Evolutionary conservation across 2,113 vertebrate genomes (phyloP).

Genomic region (Thinocorus orbignyianus): DNA sequence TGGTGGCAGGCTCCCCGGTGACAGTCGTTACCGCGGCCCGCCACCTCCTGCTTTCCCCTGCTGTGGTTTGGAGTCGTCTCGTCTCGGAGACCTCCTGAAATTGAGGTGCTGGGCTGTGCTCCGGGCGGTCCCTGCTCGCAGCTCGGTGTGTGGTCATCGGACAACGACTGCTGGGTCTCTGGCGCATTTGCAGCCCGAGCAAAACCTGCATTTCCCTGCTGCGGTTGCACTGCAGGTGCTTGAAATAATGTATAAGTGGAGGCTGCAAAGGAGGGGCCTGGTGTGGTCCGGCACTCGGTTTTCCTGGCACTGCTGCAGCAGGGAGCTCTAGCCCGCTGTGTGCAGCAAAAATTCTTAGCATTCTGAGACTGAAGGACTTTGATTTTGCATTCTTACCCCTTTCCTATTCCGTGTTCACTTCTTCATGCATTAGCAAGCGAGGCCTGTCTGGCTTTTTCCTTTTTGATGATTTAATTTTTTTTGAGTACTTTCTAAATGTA

Average conservation of each 20-base stretch:
- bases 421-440: rapidly evolving
- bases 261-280: not conserved
- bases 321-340: not conserved
- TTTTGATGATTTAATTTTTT: not conserved
- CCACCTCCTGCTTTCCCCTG: not conserved
- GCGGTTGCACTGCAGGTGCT: not conserved
- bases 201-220: not conserved
- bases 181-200: not conserved
- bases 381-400: not conserved
- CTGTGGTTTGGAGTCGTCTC: rapidly evolving
- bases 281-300: rapidly evolving
- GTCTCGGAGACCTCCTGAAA: rapidly evolving
- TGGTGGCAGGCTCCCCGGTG: rapidly evolving
- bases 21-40: rapidly evolving
- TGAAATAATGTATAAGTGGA: not conserved
- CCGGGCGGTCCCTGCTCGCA: rapidly evolving
- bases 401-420: not conserved
- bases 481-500: not conserved
- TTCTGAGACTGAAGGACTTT: rapidly evolving
- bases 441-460: not conserved
- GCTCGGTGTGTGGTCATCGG: rapidly evolving
- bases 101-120: not conserved
- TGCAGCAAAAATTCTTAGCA: not conserved
- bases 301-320: not conserved
- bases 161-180: rapidly evolving